Percentiles rank a stretch among this genome's conserved stretches.
phyloP scores from a whole-genome alignment of 1,140 invertebrate species.

The Elysia chlorotica region DNA sequence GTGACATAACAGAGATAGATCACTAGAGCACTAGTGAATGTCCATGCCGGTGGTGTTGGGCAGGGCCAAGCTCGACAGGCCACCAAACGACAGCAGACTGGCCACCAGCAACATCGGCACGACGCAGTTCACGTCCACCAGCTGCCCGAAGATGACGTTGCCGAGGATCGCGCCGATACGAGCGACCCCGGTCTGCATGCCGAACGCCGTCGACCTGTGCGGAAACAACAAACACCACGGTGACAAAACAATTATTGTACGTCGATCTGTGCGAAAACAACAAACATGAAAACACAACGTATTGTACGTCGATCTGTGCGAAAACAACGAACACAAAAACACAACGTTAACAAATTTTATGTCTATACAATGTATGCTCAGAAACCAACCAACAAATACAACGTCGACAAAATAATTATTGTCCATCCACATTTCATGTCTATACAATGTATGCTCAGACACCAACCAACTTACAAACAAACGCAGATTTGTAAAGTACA shows the following conservation, averaged over 20 bases:
- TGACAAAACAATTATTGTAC: constrained; percentile 21
- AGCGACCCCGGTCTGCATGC: constrained; percentile 60
- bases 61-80: constrained; percentile 58
- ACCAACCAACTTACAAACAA: background rate
- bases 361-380: background rate
- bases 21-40: constrained; percentile 51
- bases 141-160: constrained; percentile 61
- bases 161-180: constrained; percentile 64
- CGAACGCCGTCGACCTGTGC: constrained; percentile 66
- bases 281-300: background rate
- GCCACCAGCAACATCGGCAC: constrained; percentile 65
- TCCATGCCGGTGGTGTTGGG: constrained; percentile 59
- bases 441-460: background rate
- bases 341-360: background rate
- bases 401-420: background rate
- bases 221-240: too few relatives aligned
- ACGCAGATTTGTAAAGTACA: background rate
- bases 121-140: constrained; percentile 62
- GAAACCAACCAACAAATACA: background rate
- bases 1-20: too few relatives aligned
- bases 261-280: background rate
- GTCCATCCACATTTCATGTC: background rate
- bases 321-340: background rate
- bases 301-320: background rate
- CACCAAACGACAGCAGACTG: constrained; percentile 60